These are phyloP conservation scores for Callithrix jacchus DNA, from an alignment of 2,113 vertebrate species.

Conservation along the genomic window DNA sequence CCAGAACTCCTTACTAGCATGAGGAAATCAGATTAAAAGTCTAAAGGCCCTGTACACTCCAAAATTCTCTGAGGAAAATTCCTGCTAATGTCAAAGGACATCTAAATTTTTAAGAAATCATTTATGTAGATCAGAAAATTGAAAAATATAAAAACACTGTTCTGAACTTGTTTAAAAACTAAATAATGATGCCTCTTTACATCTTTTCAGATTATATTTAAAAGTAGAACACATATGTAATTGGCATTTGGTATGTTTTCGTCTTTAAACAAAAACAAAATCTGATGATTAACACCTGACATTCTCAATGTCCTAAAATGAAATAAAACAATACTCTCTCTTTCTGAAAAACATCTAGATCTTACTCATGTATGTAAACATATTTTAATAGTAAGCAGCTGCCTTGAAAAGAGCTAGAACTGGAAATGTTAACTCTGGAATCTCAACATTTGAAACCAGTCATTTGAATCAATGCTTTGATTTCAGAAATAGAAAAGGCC, in stretches of 20 bases:
- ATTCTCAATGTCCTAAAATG: neutral
- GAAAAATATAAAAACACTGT: neutral
- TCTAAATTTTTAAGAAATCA: neutral
- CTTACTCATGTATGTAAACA: neutral
- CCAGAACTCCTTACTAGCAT: neutral
- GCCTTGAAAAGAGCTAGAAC: neutral
- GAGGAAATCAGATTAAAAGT: neutral
- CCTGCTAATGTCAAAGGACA: neutral
- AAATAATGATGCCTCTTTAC: neutral
- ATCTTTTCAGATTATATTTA: neutral
- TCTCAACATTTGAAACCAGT: neutral
- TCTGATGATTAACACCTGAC: neutral
- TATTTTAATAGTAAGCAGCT: neutral
- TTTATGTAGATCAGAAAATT: neutral
- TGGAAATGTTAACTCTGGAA: neutral
- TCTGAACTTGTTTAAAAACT: slow-evolving; percentile 2
- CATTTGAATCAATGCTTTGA: neutral
- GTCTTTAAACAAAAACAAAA: neutral
- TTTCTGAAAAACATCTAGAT: neutral
- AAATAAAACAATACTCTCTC: neutral
- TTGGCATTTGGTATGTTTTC: neutral
- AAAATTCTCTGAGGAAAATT: neutral
- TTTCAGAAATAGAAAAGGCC: neutral
- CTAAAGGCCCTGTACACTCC: neutral
- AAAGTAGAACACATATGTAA: neutral